Conservation (phyloP, 53 echinoderm and acorn worm genomes). For the Arbacia lixula region DNA sequence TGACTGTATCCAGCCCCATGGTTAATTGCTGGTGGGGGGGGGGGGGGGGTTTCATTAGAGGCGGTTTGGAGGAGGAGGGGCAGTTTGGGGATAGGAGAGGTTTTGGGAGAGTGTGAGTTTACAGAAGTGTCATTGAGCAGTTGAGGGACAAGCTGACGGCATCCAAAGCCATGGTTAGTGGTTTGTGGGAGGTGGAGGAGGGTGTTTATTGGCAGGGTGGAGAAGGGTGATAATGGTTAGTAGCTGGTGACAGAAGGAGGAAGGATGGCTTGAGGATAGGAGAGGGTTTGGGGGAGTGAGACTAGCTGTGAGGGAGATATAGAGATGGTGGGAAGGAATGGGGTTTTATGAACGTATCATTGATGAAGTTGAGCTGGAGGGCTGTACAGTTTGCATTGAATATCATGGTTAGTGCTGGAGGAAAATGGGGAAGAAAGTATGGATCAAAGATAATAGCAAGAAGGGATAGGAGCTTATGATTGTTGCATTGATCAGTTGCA, state of each 20-base stretch:
- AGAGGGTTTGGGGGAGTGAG: too few relatives aligned
- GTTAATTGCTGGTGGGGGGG: constrained; percentile 41
- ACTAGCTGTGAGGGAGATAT: too few relatives aligned
- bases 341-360: too few relatives aligned
- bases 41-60: too few relatives aligned
- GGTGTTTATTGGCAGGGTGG: neutral
- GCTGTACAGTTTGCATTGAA: constrained; percentile 89
- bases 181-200: neutral
- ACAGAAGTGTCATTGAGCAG: constrained; percentile 94
- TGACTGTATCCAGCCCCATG: constrained; percentile 96
- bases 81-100: too few relatives aligned
- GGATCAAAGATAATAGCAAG: too few relatives aligned
- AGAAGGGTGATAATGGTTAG: neutral
- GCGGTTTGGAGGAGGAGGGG: too few relatives aligned
- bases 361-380: constrained; percentile 82
- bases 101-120: too few relatives aligned
- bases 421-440: neutral
- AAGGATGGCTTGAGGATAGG: neutral
- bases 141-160: constrained; percentile 87
- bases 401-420: constrained; percentile 75
- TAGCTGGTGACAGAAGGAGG: too few relatives aligned
- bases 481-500: too few relatives aligned
- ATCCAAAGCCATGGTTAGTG: constrained; percentile 93
- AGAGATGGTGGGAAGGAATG: too few relatives aligned
- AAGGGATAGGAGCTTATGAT: too few relatives aligned